phyloP scores from a whole-genome alignment of 2,888 invertebrate genomes.

The Steinernema scapterisci region DNA sequence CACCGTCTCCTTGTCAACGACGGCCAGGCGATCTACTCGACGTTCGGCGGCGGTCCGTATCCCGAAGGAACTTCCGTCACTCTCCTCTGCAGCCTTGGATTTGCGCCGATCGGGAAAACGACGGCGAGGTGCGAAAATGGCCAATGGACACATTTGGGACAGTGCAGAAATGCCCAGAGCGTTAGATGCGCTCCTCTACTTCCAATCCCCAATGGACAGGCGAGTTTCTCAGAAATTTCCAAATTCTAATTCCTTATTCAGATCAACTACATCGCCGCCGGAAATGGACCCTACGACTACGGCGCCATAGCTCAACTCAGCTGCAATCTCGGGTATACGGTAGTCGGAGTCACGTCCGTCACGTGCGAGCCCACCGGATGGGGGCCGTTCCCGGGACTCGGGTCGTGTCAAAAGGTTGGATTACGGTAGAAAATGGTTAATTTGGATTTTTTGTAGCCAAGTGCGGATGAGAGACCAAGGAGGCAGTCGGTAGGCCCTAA shows the following conservation, averaged over 20 bases:
- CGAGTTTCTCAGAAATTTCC: background rate
- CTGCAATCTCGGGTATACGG: constrained; percentile 38
- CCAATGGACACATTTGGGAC: constrained; percentile 37
- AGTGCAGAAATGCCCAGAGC: constrained; percentile 29
- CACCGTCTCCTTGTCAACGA: constrained; percentile 35
- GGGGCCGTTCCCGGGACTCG: constrained; percentile 38
- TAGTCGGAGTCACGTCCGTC: constrained; percentile 35
- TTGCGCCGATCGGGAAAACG: constrained; percentile 36
- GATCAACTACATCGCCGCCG: constrained; percentile 40
- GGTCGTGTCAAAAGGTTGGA: constrained; percentile 41
- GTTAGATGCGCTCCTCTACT: constrained; percentile 39
- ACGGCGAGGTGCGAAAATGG: constrained; percentile 42
- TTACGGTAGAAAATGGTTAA: background rate
- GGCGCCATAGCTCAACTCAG: constrained; percentile 40
- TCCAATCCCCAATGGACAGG: constrained; percentile 38
- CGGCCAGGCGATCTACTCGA: constrained; percentile 40
- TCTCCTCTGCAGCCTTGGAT: constrained; percentile 50
- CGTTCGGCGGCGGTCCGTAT: constrained; percentile 41
- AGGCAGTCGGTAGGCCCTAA: constrained; percentile 10
- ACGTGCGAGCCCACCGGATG: constrained; percentile 38
- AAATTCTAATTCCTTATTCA: background rate
- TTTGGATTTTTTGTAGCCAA: background rate
- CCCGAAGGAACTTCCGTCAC: constrained; percentile 50
- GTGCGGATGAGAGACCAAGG: background rate
- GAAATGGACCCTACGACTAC: constrained; percentile 40